Conservation (phyloP, 1,140 invertebrate species). For the Plodia interpunctella region DNA sequence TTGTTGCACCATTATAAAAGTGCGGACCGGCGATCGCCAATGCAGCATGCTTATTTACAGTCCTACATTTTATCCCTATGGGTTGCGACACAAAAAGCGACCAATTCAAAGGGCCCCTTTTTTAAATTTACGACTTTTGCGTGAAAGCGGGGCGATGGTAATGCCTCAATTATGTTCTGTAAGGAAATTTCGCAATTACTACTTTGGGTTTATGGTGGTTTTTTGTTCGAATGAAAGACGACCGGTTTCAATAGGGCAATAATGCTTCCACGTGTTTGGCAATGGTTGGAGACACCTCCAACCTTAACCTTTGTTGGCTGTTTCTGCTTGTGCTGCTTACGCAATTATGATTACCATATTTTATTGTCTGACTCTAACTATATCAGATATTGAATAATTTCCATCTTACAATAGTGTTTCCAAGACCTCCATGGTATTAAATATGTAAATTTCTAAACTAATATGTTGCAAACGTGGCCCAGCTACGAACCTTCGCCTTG, state of each 20-base stretch:
- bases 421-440: neutral
- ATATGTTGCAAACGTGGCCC: neutral
- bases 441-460: conserved; percentile 1
- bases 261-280: conserved; percentile 33
- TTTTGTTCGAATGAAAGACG: conserved; percentile 36
- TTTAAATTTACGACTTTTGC: conserved; percentile 52
- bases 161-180: conserved; percentile 50
- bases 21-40: conserved; percentile 6
- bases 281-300: too few species aligned
- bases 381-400: conserved; percentile 14
- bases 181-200: conserved; percentile 55
- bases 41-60: neutral
- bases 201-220: conserved; percentile 27
- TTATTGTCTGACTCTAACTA: conserved; percentile 22
- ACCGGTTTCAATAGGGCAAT: conserved; percentile 18
- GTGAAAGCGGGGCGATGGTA: conserved; percentile 42
- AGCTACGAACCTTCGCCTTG: too few species aligned
- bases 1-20: conserved; percentile 4
- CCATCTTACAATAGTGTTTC: neutral
- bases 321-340: conserved; percentile 26
- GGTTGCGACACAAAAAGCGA: conserved; percentile 43
- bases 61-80: conserved; percentile 3
- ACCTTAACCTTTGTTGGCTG: conserved; percentile 41
- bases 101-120: conserved; percentile 44
- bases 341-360: conserved; percentile 26